These are phyloP conservation scores for Gisinianus flammeolus DNA, from an alignment of 2,888 invertebrate species.

Conservation along the genomic window DNA sequence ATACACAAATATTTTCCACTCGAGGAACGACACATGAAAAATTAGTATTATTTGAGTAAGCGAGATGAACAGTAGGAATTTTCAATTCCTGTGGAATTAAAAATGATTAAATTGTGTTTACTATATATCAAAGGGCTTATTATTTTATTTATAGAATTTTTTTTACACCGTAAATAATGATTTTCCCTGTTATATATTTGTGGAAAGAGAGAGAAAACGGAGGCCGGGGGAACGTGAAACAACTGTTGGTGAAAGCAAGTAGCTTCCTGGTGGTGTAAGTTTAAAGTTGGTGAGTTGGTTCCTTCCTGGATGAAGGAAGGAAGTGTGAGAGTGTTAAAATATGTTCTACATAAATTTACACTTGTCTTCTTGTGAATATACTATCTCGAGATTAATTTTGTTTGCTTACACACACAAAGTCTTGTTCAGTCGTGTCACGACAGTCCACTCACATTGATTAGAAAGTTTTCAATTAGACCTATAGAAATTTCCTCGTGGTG, in stretches of 20 bases:
- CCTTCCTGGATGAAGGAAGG: neutral
- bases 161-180: too few species aligned
- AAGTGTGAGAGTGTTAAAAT: neutral
- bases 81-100: neutral
- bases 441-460: constrained; percentile 33
- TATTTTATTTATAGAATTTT: neutral
- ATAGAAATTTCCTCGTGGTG: too few species aligned
- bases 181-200: too few species aligned
- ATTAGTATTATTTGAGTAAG: neutral
- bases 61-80: neutral
- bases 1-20: neutral
- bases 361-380: neutral
- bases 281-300: neutral
- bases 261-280: too few species aligned
- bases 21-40: neutral
- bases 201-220: too few species aligned
- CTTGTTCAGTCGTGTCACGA: neutral
- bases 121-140: neutral
- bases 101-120: neutral
- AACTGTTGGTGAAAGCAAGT: too few species aligned
- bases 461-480: constrained; percentile 30
- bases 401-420: neutral
- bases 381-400: neutral
- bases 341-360: neutral
- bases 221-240: too few species aligned